Conservation (phyloP, 2,888 invertebrate species). For the Oithona nana region DNA sequence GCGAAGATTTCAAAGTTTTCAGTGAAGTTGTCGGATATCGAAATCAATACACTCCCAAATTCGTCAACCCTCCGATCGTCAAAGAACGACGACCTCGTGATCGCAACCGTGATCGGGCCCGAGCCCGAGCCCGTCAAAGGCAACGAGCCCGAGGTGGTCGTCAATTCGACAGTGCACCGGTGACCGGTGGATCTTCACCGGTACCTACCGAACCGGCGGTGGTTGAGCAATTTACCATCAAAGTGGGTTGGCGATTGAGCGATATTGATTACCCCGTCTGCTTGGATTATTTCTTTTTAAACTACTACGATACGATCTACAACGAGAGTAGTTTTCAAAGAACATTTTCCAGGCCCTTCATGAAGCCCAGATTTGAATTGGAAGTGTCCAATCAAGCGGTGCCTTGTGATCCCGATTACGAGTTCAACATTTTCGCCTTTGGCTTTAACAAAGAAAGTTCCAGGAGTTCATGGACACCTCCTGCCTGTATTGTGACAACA, state of each 20-base stretch:
- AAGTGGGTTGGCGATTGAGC: conserved; percentile 10
- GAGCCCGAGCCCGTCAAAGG: background rate
- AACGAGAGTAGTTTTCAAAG: conserved; percentile 9
- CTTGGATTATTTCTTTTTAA: conserved; percentile 11
- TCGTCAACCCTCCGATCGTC: conserved; percentile 12
- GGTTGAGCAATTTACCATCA: conserved; percentile 8
- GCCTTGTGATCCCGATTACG: conserved; percentile 10
- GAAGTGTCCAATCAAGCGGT: conserved; percentile 2
- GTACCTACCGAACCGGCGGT: background rate
- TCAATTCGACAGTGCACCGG: background rate
- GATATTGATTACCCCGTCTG: conserved; percentile 15
- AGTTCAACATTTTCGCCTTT: conserved; percentile 2
- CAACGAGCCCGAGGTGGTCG: background rate
- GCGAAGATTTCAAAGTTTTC: conserved; percentile 16
- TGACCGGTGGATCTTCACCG: background rate
- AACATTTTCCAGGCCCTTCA: conserved; percentile 1
- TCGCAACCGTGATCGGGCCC: background rate
- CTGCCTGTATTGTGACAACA: conserved; percentile 14
- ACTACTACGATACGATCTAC: conserved; percentile 16
- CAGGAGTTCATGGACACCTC: conserved; percentile 10
- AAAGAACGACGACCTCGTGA: conserved; percentile 4
- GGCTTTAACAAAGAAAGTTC: conserved; percentile 1
- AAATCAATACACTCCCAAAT: conserved; percentile 11
- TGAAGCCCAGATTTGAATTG: conserved; percentile 6
- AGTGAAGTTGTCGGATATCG: conserved; percentile 5